Conservation (phyloP, 2,797 vertebrate species). For the Platyrinchus mystaceus region DNA sequence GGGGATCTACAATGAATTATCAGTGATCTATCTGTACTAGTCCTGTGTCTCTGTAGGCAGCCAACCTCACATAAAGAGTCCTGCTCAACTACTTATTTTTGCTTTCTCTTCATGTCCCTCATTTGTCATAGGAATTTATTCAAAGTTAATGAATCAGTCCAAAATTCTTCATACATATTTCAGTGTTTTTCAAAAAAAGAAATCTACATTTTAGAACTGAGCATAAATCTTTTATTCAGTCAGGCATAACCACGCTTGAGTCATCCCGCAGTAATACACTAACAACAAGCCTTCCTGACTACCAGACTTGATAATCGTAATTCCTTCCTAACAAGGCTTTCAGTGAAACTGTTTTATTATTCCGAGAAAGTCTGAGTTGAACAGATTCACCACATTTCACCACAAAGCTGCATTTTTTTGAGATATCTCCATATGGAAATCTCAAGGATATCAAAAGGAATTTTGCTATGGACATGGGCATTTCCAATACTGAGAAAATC, state of each 20-base stretch:
- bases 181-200: background rate
- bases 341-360: background rate
- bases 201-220: background rate
- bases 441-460: background rate
- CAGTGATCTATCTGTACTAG: background rate
- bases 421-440: background rate
- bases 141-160: conserved; percentile 21
- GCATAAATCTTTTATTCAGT: background rate
- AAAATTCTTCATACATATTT: conserved; percentile 39
- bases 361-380: background rate
- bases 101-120: background rate
- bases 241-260: conserved; percentile 1
- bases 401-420: background rate
- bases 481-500: background rate
- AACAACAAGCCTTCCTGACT: background rate
- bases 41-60: background rate
- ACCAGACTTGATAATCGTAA: background rate
- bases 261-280: background rate
- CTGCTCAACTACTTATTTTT: background rate
- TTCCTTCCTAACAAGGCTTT: conserved; percentile 16
- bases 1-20: background rate
- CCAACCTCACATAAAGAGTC: background rate
- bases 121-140: conserved; percentile 32
- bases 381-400: background rate
- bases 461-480: background rate